phyloP scores from a whole-genome alignment of 2,888 invertebrate genomes.

The Macaria liturata region DNA sequence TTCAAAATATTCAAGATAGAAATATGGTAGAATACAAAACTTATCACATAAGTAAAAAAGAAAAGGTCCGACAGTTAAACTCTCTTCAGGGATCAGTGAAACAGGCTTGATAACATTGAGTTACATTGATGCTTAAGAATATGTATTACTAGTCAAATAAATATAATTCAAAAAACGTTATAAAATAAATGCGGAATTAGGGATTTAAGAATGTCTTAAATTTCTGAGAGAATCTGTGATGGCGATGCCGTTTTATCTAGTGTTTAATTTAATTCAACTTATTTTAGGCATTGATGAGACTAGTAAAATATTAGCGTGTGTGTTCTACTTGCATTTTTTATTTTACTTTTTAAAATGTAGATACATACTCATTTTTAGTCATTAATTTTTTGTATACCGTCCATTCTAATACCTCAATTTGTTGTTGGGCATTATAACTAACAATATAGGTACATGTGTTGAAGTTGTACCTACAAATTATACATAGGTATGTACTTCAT shows the following conservation, averaged over 20 bases:
- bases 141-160: constrained; percentile 11
- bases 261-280: constrained; percentile 1
- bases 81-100: constrained; percentile 13
- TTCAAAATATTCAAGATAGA: too few relatives aligned
- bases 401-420: too few relatives aligned
- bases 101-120: constrained; percentile 15
- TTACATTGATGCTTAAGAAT: constrained; percentile 13
- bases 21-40: too few relatives aligned
- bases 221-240: constrained; percentile 17
- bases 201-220: constrained; percentile 21
- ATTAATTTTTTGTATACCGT: too few relatives aligned
- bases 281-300: constrained; percentile 17
- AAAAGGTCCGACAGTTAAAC: constrained; percentile 3
- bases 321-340: too few relatives aligned
- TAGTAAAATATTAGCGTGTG: neutral
- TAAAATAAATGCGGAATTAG: constrained; percentile 23
- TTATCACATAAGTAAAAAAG: too few relatives aligned
- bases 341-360: too few relatives aligned
- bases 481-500: too few relatives aligned
- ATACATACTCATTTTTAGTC: too few relatives aligned
- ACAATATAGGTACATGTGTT: too few relatives aligned
- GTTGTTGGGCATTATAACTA: too few relatives aligned
- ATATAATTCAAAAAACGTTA: constrained; percentile 11
- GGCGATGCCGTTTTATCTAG: constrained; percentile 11
- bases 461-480: too few relatives aligned